These are phyloP conservation scores for Bettongia penicillata DNA, from an alignment of 2,113 vertebrate genomes.

Conservation along the genomic window DNA sequence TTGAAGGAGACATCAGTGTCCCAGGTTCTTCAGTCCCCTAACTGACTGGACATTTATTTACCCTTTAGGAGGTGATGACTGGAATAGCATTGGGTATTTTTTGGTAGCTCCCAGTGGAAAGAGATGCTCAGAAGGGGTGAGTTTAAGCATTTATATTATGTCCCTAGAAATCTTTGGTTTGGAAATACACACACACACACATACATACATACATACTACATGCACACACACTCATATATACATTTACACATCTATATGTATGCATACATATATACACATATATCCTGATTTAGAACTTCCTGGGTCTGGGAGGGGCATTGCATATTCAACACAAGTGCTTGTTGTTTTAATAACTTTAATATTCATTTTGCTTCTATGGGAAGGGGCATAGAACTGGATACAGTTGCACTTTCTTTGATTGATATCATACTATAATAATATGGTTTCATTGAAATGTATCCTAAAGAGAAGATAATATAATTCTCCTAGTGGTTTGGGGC, in stretches of 20 bases:
- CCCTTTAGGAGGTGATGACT: neutral
- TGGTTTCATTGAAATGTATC: neutral
- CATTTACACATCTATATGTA: no score
- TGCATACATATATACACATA: no score
- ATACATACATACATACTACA: no score
- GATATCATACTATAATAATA: neutral
- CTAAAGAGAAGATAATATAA: neutral
- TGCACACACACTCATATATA: no score
- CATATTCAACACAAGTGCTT: no score
- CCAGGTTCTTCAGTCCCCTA: neutral
- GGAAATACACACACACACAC: neutral
- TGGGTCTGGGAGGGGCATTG: no score
- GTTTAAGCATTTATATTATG: neutral
- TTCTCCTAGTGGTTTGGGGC: neutral
- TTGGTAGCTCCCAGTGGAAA: neutral
- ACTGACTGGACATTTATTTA: neutral
- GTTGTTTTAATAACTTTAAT: neutral
- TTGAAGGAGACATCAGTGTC: neutral
- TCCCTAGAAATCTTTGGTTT: neutral
- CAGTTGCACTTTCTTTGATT: neutral
- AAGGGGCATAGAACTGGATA: neutral
- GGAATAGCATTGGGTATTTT: no score
- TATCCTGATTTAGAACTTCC: neutral
- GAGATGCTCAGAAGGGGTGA: neutral
- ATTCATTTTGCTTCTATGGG: neutral